These are phyloP conservation scores for Rhopalosiphum maidis DNA, from an alignment of 1,140 invertebrate species.

Conservation along the genomic window DNA sequence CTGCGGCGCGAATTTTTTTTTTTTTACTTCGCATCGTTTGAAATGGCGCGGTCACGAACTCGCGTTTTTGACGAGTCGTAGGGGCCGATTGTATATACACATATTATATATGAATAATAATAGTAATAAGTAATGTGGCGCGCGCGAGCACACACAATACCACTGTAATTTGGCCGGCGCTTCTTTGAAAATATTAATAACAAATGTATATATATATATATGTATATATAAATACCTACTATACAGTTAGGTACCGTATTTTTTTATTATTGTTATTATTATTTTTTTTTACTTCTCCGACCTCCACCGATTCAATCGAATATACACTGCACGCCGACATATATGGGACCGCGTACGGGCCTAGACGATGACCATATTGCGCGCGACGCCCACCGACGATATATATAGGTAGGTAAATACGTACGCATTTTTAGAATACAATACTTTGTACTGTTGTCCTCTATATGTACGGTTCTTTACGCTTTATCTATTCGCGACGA, in stretches of 20 bases:
- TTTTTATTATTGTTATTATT: not conserved
- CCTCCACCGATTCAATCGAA: not conserved
- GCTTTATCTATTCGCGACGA: slow-evolving; percentile 9
- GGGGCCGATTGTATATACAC: not conserved
- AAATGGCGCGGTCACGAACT: slow-evolving; percentile 25
- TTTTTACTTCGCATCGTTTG: not conserved
- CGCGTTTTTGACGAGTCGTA: slow-evolving; percentile 1
- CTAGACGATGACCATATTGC: not conserved
- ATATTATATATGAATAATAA: not conserved
- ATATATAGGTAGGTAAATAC: not conserved
- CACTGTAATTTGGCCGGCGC: slow-evolving; percentile 35
- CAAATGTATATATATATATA: not conserved
- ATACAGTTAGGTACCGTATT: not conserved
- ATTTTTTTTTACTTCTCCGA: not conserved
- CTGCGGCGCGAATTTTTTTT: not conserved
- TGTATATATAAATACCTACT: not conserved
- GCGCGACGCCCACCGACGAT: not conserved
- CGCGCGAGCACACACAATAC: slow-evolving; percentile 15
- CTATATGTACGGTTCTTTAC: not conserved
- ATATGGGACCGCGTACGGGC: slow-evolving; percentile 1
- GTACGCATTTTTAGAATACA: not conserved
- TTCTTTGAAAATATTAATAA: slow-evolving; percentile 30
- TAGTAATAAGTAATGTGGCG: not conserved
- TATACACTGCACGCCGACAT: not conserved
- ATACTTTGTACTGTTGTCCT: not conserved